These are phyloP conservation scores for Sebastes elongatus DNA, from an alignment of 2,797 vertebrate species.

Conservation along the genomic window DNA sequence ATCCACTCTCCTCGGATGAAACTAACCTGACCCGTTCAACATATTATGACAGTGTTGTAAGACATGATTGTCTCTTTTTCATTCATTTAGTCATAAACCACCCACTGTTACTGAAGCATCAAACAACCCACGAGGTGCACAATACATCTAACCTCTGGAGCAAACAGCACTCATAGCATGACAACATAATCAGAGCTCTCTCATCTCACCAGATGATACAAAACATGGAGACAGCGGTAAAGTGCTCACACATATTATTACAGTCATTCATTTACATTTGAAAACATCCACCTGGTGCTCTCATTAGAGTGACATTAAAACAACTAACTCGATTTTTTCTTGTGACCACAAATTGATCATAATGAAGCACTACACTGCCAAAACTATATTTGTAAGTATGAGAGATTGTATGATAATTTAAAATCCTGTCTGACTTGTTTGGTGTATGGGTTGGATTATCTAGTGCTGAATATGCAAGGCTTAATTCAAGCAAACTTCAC, in stretches of 20 bases:
- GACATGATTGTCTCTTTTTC: not conserved
- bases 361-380: not conserved
- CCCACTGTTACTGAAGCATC: not conserved
- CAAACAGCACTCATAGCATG: not conserved
- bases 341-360: not conserved
- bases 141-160: not conserved
- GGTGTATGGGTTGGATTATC: not conserved
- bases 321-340: not conserved
- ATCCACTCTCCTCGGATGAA: not conserved
- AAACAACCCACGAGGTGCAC: not conserved
- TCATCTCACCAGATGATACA: not conserved
- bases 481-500: not conserved
- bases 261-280: not conserved
- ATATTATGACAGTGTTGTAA: not conserved
- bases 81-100: not conserved
- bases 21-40: not conserved
- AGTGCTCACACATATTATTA: not conserved
- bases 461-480: not conserved
- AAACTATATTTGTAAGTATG: not conserved
- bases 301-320: not conserved
- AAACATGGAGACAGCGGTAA: not conserved
- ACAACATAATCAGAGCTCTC: slow-evolving; percentile 23
- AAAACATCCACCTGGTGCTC: slow-evolving; percentile 4
- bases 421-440: not conserved
- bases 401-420: not conserved